Evolutionary conservation across 1,140 invertebrate species (phyloP), one percentile per base, ranked within the genome.

Genomic region (Temnothorax curvispinosus): DNA sequence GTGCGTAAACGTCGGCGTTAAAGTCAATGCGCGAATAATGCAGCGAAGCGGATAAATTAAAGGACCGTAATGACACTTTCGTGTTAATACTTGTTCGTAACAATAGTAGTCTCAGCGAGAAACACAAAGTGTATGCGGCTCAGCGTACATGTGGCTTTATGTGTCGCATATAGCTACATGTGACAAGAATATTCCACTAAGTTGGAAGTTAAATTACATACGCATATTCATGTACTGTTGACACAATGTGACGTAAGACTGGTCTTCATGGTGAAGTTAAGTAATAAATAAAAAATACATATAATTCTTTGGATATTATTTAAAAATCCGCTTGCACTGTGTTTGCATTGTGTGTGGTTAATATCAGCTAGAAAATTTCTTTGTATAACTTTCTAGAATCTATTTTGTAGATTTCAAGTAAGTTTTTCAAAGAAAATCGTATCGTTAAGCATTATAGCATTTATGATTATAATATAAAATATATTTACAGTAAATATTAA

Each of bases 171-270:
- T 27, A 80, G 9, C 21, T 41, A 54, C 65, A 69, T 44, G 15
- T 41, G 50, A 80, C 62, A 52, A 69, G 47, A 80, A 80, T 64
- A 54, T 47, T 62, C 75, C 21, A 47, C 41, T 32, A 65, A 67
- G 60, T 35, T 80, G 13, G 62, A 80, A 69, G 77, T 81, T 72
- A 71, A 54, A 58, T 81, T 81, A 15, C 35, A 44, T 32, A 54
- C n/a, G 58, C 35, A 35, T 69, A 27, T 56, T 71, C 50, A 81
- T 81, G 18, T 11, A 9, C 64, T 56, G 18, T 78, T 47, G 27
- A 7, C 11, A 44, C n/a, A 58, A 58, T 3, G 11, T 41, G 9
- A 81, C 21, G 27, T 78, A 47, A 64, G 76, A 78, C 21, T 78
- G 13, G 13, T 47, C 15, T 1, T 78, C 15, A 9, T 13, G 1